Percentiles rank a stretch among this genome's conserved stretches.
These are phyloP conservation scores for Phalloptychus januarius DNA, from an alignment of 2,797 vertebrate species.

Conservation along the genomic window DNA sequence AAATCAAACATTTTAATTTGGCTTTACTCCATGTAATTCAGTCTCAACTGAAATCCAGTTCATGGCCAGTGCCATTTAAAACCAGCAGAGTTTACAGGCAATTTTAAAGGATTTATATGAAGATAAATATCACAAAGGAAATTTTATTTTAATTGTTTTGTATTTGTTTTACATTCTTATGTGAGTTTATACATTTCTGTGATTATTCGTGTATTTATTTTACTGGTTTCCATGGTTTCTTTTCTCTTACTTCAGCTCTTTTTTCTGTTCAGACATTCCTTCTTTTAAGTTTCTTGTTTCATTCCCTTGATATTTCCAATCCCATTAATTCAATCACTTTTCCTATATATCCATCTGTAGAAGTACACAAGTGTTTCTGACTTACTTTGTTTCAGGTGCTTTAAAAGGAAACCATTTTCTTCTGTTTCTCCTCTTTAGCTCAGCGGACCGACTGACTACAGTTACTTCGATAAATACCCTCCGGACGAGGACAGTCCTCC, in stretches of 20 bases:
- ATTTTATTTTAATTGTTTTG: background rate
- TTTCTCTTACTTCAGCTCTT: background rate
- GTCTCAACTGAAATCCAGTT: background rate
- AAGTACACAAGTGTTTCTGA: background rate
- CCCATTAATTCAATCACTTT: background rate
- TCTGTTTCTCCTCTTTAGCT: slow-evolving; percentile 72
- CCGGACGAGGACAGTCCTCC: slow-evolving; percentile 89
- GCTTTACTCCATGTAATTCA: background rate
- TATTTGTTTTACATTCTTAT: background rate
- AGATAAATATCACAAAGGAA: background rate
- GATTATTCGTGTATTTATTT: background rate
- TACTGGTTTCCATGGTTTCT: background rate
- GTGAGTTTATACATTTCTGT: background rate
- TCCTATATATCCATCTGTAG: background rate
- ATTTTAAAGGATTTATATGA: background rate
- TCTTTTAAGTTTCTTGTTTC: background rate
- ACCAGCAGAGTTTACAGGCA: background rate
- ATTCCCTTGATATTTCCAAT: background rate
- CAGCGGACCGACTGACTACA: slow-evolving; percentile 89
- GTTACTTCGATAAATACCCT: slow-evolving; percentile 92
- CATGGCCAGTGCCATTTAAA: background rate
- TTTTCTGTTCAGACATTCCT: background rate
- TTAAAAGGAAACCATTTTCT: background rate
- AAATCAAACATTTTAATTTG: background rate
- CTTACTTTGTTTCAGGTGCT: background rate